Base-by-base conservation (phyloP, 2,113 vertebrate genomes). In the Origma solitaria region DNA sequence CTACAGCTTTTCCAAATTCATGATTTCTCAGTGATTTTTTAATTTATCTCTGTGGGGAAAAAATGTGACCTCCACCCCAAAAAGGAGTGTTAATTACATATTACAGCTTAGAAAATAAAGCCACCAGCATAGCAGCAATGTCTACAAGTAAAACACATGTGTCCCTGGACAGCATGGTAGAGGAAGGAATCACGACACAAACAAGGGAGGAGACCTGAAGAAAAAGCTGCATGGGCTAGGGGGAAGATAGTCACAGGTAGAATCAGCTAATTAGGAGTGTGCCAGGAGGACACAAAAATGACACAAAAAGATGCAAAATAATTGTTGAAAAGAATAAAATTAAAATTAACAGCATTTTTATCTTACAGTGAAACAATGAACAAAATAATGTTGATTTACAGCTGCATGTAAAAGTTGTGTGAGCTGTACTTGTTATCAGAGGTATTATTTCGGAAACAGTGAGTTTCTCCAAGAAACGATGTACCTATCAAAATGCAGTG, bases 61-160 rank as follows among this genome's bases (percentile, higher is more conserved):
- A 21, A 24, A 37, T 20, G 7, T 40, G 23, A 58, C 8, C 28
- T 68, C 54, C 8, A 24, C 13, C 12, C 16, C 9, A 28, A 49
- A 65, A 90, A 56, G 7, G 1, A 9, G 10, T 42, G 6, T 5
- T 62, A 14, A 2, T 23, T 57, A 40, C 1, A 1, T 2, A 2
- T 33, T 62, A 44, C 7, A 58, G 65, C 8, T 90, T 58, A 54
- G 51, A 66, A 87, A 87, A 45, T 1, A 75, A 71, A 79, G 5
- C 13, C 53, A 86, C 1, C n/a, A 75, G 38, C 5, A 6, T 16
- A 68, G 62, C 2, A 88, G 30, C 30, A 88, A 57, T 11, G 10
- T 9, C 42, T 38, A 21, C 15, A 86, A 79, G 27, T 22, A 87
- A 62, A 72, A 51, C 4, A 20, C 5, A 5, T 0, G 0, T 22